These are phyloP conservation scores for Zaprionus ghesquierei DNA, from an alignment of 1,140 invertebrate species.

Conservation along the genomic window DNA sequence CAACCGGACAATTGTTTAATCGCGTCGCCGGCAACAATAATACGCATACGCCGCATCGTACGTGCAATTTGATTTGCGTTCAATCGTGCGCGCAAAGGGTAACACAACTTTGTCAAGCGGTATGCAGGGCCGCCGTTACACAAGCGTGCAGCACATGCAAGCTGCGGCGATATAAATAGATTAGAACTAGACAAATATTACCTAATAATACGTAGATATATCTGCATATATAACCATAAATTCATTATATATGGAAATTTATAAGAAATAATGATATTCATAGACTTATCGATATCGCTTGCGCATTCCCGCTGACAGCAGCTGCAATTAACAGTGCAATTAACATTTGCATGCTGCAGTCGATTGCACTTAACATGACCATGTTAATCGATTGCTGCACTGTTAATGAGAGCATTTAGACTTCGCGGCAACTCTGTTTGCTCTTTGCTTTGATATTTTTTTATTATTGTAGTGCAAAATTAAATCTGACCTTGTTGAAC, in stretches of 20 bases:
- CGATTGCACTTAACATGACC: not conserved
- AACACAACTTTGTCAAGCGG: constrained; percentile 17
- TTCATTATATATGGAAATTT: too few relatives aligned
- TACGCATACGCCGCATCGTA: constrained; percentile 41
- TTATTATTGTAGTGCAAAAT: constrained; percentile 56
- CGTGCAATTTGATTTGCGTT: constrained; percentile 35
- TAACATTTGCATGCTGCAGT: constrained; percentile 14
- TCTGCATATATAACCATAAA: too few relatives aligned
- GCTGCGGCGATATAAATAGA: not conserved
- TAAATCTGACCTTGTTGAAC: constrained; percentile 76
- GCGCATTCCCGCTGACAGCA: too few relatives aligned
- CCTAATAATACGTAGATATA: too few relatives aligned
- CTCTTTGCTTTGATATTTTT: constrained; percentile 36
- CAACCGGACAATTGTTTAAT: constrained; percentile 76
- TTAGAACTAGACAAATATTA: not conserved
- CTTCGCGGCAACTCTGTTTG: constrained; percentile 11
- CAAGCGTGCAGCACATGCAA: not conserved
- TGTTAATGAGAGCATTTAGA: constrained; percentile 19
- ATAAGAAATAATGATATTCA: too few relatives aligned
- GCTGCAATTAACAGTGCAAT: not conserved
- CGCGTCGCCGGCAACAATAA: constrained; percentile 57
- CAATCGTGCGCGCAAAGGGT: constrained; percentile 19
- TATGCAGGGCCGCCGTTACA: not conserved
- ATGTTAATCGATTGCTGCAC: not conserved
- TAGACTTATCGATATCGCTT: too few relatives aligned